Evolutionary conservation across 2,888 invertebrate species (phyloP).

Genomic region (Lamproptera curius): DNA sequence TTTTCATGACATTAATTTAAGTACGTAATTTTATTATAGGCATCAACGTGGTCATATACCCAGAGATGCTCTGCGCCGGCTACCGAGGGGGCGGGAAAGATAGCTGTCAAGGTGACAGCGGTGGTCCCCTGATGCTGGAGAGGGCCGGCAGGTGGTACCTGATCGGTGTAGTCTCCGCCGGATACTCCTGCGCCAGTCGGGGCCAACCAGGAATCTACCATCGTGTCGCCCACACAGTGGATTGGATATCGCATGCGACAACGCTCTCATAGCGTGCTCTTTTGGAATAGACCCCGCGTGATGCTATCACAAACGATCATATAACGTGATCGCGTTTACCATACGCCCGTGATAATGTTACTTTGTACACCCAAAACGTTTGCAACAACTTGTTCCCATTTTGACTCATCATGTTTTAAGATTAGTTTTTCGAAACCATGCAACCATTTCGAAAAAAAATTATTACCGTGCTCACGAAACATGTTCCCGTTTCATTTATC

Average conservation of each 20-base stretch:
- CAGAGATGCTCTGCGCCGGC: slow-evolving; percentile 97
- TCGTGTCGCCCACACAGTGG: slow-evolving; percentile 94
- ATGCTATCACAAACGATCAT: neutral
- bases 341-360: slow-evolving; percentile 15
- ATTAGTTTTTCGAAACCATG: no score
- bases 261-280: slow-evolving; percentile 56
- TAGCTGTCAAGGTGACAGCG: slow-evolving; percentile 88
- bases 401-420: no score
- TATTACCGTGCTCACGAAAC: no score
- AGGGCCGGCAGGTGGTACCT: slow-evolving; percentile 92
- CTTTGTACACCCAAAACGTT: no score
- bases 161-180: slow-evolving; percentile 94
- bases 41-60: slow-evolving; percentile 93
- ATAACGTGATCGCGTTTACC: neutral
- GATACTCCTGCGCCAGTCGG: slow-evolving; percentile 95
- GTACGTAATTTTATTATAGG: slow-evolving; percentile 57
- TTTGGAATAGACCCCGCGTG: neutral
- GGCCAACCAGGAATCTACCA: slow-evolving; percentile 97
- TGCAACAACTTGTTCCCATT: no score
- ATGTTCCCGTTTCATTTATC: no score
- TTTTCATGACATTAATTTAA: no score
- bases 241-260: slow-evolving; percentile 89
- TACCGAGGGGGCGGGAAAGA: slow-evolving; percentile 93
- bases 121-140: slow-evolving; percentile 94
- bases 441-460: no score